Evolutionary conservation across 2,888 invertebrate genomes (phyloP).

Genomic region (Lochmaea crataegi): DNA sequence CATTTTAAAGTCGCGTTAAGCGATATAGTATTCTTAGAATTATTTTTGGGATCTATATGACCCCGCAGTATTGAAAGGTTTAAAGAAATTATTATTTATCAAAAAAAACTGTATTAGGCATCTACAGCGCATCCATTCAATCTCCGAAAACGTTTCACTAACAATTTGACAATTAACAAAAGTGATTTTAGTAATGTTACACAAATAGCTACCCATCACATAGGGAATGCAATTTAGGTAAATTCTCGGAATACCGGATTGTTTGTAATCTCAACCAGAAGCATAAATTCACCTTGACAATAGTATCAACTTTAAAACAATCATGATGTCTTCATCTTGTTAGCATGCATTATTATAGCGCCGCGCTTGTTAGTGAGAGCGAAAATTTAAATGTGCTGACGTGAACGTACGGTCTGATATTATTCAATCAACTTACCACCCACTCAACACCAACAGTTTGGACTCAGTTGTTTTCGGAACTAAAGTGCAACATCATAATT

Average conservation of each 20-base stretch:
- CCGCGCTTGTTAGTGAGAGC: conserved; percentile 12
- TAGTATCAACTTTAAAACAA: conserved; percentile 8
- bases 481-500: conserved; percentile 28
- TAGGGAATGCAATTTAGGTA: not conserved
- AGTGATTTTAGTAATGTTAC: not conserved
- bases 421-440: conserved; percentile 16
- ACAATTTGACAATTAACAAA: too few species aligned
- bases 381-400: conserved; percentile 25
- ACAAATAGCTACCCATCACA: not conserved
- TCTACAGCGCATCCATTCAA: too few species aligned
- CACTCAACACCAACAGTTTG: conserved; percentile 24
- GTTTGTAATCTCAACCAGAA: not conserved
- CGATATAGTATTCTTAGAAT: too few species aligned
- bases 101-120: too few species aligned
- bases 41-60: too few species aligned
- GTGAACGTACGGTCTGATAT: conserved; percentile 16
- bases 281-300: not conserved
- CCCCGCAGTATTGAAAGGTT: too few species aligned
- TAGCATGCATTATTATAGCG: conserved; percentile 12
- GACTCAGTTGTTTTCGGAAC: conserved; percentile 23
- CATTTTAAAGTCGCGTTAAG: too few species aligned
- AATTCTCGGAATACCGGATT: not conserved
- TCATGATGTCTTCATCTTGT: conserved; percentile 15
- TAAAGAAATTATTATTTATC: too few species aligned
- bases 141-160: too few species aligned